A percentile compares a stretch with the other conserved stretches of the same genome.
Conservation (phyloP, 37 sponge, comb jelly and placozoan species). For the Cliona cf. orientalis region DNA sequence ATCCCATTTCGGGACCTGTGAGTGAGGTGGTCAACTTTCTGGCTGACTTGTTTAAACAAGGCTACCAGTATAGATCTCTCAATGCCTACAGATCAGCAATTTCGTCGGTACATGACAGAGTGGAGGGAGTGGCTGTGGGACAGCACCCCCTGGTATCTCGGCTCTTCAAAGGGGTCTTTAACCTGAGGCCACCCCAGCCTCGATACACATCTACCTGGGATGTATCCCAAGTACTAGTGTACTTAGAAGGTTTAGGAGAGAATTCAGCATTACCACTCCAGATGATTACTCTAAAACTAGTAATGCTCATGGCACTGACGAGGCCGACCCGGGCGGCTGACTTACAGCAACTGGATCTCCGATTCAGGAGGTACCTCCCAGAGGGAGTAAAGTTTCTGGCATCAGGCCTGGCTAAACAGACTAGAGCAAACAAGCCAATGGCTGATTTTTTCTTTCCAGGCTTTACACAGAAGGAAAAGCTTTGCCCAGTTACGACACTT, state of each 20-base stretch:
- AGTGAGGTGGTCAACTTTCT: too few relatives aligned
- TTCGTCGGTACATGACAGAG: constrained; percentile 11
- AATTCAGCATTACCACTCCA: too few relatives aligned
- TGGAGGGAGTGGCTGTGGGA: constrained; percentile 24
- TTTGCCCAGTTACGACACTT: constrained; percentile 43
- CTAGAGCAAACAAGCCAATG: background rate
- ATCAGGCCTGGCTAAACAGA: too few relatives aligned
- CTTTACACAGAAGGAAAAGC: too few relatives aligned
- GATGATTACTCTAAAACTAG: too few relatives aligned
- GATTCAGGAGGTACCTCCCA: background rate
- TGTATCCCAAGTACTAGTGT: constrained; percentile 5
- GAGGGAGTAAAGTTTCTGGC: constrained; percentile 22
- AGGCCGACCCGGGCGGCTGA: background rate
- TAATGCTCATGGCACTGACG: too few relatives aligned
- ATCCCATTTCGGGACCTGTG: too few relatives aligned
- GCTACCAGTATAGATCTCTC: too few relatives aligned
- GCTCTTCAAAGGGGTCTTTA: constrained; percentile 17
- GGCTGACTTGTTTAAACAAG: too few relatives aligned
- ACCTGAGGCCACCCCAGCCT: too few relatives aligned
- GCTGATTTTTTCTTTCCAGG: constrained; percentile 17
- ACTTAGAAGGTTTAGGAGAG: too few relatives aligned
- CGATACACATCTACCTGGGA: constrained; percentile 55
- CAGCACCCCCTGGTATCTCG: constrained; percentile 29
- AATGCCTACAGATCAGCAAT: too few relatives aligned
- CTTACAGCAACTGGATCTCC: background rate